Percentiles rank a stretch among this genome's conserved stretches.
Conservation (phyloP, 2,113 vertebrate genomes). For the Helogale parvula region DNA sequence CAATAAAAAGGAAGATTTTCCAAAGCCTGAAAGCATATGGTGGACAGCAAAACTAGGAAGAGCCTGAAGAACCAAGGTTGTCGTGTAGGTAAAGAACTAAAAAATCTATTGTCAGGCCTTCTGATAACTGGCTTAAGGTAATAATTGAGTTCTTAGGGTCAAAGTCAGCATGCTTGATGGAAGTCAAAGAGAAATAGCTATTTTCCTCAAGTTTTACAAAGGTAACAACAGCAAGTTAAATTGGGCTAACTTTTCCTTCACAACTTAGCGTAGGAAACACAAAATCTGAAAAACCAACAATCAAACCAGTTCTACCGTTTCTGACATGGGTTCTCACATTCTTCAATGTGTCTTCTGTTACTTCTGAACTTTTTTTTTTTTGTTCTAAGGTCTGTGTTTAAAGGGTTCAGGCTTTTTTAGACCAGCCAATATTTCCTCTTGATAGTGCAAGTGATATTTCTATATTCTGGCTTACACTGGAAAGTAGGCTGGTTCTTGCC, state of each 20-base stretch:
- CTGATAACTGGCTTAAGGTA: slow-evolving; percentile 54
- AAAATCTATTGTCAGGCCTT: slow-evolving; percentile 46
- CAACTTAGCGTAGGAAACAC: background rate
- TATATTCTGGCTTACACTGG: background rate
- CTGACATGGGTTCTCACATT: background rate
- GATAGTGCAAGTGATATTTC: background rate
- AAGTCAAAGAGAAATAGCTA: slow-evolving; percentile 39
- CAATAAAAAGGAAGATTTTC: background rate
- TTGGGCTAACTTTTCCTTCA: slow-evolving; percentile 49
- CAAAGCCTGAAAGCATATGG: background rate
- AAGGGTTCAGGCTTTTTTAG: background rate
- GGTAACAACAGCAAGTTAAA: slow-evolving; percentile 54
- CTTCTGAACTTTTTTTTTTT: background rate
- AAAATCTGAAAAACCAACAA: slow-evolving; percentile 26
- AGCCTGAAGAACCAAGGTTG: background rate
- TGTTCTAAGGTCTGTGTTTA: background rate
- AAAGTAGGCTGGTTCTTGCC: background rate
- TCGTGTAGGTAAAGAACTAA: background rate
- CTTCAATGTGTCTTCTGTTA: background rate
- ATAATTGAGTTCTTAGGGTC: slow-evolving; percentile 74
- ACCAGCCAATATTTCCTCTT: background rate
- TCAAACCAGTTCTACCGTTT: background rate
- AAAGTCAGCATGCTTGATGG: slow-evolving; percentile 13
- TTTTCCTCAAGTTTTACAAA: slow-evolving; percentile 53
- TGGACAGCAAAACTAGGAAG: background rate